Percentiles rank a stretch among this genome's conserved stretches.
phyloP scores from a whole-genome alignment of 2,113 vertebrate species.

The Sciurus niger region DNA sequence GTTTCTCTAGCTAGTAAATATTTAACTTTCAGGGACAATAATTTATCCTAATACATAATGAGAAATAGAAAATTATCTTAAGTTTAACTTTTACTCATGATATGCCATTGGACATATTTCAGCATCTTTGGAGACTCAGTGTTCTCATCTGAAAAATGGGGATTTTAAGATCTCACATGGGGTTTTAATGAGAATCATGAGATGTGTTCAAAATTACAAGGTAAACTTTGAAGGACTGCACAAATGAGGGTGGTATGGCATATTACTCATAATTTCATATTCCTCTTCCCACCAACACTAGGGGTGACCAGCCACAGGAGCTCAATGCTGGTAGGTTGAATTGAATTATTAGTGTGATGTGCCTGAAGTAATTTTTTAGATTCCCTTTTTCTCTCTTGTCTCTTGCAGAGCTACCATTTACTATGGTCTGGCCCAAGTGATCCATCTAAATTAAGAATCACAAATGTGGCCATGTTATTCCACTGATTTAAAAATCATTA shows the following conservation, averaged over 20 bases:
- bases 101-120: neutral
- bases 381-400: neutral
- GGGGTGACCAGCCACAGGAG: neutral
- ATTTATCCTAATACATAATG: neutral
- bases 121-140: neutral
- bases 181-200: neutral
- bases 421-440: neutral
- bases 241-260: neutral
- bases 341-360: constrained; percentile 44
- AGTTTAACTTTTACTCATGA: constrained; percentile 33
- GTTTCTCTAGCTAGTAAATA: neutral
- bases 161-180: neutral
- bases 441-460: constrained; percentile 47
- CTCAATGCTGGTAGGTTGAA: neutral
- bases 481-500: constrained; percentile 66
- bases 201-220: neutral
- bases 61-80: neutral
- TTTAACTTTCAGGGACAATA: neutral
- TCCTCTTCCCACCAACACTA: neutral
- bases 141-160: constrained; percentile 44
- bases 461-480: constrained; percentile 25
- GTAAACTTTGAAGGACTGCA: neutral
- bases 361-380: neutral
- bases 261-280: neutral
- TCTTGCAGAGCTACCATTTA: constrained; percentile 29